Percentiles rank a stretch among this genome's conserved stretches.
Evolutionary conservation across 2,797 vertebrate genomes (phyloP).

Genomic region (Cyclopterus lumpus): DNA sequence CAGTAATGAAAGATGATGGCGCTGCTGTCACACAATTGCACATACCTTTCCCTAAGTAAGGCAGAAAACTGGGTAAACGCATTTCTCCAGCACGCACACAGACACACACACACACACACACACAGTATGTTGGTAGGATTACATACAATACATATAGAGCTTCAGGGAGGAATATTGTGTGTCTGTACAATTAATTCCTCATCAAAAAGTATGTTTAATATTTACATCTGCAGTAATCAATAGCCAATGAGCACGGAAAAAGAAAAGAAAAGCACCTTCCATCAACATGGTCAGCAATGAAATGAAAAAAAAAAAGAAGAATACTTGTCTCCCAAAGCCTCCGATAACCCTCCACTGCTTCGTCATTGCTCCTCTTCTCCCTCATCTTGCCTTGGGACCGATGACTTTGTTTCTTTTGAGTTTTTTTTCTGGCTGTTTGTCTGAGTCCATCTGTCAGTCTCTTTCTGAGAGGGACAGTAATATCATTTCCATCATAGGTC

Average conservation of each 20-base stretch:
- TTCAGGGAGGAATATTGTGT: neutral
- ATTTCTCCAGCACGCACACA: neutral
- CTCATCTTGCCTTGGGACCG: slow-evolving; percentile 50
- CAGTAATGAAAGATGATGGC: slow-evolving; percentile 61
- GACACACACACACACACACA: slow-evolving; percentile 1
- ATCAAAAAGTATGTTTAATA: neutral
- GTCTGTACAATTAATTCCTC: neutral
- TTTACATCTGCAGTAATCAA: neutral
- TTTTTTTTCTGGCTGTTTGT: slow-evolving; percentile 50
- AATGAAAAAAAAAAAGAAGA: neutral
- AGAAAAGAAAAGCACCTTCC: slow-evolving; percentile 14
- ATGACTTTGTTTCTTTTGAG: slow-evolving; percentile 55
- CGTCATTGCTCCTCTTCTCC: slow-evolving; percentile 38
- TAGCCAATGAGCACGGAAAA: neutral
- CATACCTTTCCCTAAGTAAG: slow-evolving; percentile 35
- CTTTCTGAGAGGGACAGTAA: slow-evolving; percentile 55
- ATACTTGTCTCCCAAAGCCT: slow-evolving; percentile 27
- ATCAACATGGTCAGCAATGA: neutral
- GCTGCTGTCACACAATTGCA: slow-evolving; percentile 45
- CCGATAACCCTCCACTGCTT: slow-evolving; percentile 28
- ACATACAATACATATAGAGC: neutral
- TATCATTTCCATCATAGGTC: slow-evolving; percentile 47
- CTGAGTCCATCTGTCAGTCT: slow-evolving; percentile 65
- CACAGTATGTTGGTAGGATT: neutral
- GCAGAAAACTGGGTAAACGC: slow-evolving; percentile 19